These are phyloP conservation scores for Rattus norvegicus DNA, from an alignment of 2,113 vertebrate genomes.

Conservation along the genomic window GRCr8 NC_086021.1:180356001-180356500, in stretches of 20 bases:
- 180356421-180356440: neutral
- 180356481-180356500: neutral
- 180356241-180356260: neutral
- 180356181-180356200: neutral
- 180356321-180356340: neutral
- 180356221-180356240: neutral
- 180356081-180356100: neutral
- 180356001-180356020: neutral
- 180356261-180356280: neutral
- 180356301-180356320: neutral
- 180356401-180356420: neutral
- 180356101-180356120: neutral
- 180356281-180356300: neutral
- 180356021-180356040: neutral
- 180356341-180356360: neutral
- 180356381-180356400: neutral
- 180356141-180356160: neutral
- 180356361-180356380: neutral
- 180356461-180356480: neutral
- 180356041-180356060: neutral
- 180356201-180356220: neutral
- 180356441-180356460: neutral
- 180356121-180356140: neutral
- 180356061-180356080: neutral
- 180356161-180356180: neutral